These are phyloP conservation scores for Odobenus rosmarus DNA, from an alignment of 2,113 vertebrate species.

Conservation along the genomic window DNA sequence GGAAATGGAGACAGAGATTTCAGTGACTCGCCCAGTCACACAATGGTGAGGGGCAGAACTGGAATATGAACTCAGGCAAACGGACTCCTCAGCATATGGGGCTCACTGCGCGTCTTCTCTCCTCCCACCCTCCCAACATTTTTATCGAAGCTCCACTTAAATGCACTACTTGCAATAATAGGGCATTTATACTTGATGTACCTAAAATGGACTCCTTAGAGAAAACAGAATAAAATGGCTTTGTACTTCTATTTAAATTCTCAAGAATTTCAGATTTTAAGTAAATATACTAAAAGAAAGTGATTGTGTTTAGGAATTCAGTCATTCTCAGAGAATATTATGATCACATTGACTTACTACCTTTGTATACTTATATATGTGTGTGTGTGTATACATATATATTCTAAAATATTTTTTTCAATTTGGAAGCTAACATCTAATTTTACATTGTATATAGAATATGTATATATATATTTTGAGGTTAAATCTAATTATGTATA, in stretches of 20 bases:
- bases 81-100: accelerated
- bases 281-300: background rate
- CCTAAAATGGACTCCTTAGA: background rate
- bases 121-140: background rate
- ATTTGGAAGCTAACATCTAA: slow-evolving; percentile 1
- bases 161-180: background rate
- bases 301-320: slow-evolving; percentile 19
- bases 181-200: background rate
- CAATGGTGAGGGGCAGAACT: background rate
- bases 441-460: background rate
- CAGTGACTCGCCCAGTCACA: background rate
- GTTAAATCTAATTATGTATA: background rate
- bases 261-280: slow-evolving; percentile 1
- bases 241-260: slow-evolving; percentile 33
- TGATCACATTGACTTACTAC: background rate
- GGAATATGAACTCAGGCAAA: background rate
- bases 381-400: background rate
- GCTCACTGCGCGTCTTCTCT: background rate
- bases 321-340: background rate
- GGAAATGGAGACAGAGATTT: background rate
- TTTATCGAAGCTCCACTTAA: background rate
- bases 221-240: background rate
- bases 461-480: background rate
- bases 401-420: background rate
- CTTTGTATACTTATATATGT: background rate